Evolutionary conservation across 2,113 vertebrate genomes (phyloP), one percentile per base, ranked within the genome.

Genomic region (Rhizomys pruinosus): DNA sequence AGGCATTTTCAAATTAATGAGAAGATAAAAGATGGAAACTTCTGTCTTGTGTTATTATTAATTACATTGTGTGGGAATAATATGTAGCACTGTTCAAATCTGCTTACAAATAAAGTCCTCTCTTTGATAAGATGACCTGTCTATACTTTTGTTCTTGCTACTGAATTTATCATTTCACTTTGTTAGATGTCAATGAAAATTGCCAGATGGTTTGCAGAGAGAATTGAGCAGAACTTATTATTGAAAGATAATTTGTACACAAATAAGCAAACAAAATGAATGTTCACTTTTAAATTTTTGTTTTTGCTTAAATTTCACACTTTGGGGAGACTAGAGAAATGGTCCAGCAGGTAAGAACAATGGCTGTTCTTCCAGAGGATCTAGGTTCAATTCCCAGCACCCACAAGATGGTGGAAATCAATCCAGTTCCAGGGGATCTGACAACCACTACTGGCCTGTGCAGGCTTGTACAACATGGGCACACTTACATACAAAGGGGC

Each of bases 1-100:
- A 81, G 57, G 79, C 44, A 78, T 84, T 95, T 92, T 94, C 37
- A 90, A 88, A 93, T 94, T 94, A 96, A 93, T 95, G 61, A 93
- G 89, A 96, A 91, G 77, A 78, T 84, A 73, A 92, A 96, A 96
- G 91, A 84, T 59, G 52, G 68, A 93, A 89, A 92, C 23, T 73
- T 92, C 9, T n/a, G 32, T 47, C 84, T 44, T 93, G 69, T 94
- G 79, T 89, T 84, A 37, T 84, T 66, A 76, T 87, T 92, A 77
- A 91, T 91, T 94, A 84, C 66, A n/a, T 87, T 91, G 69, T 78
- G 76, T 42, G 61, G 27, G 29, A 37, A 59, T 85, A 59, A 39
- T 82, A 37, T 66, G 85, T 80, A 74, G 55, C 52, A 84, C 12
- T 73, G 55, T 66, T 92, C 68, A 37, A n/a, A 76, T 72, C 13